Evolutionary conservation across 2,888 invertebrate genomes (phyloP), one percentile per base, ranked within the genome.

Genomic region (Cantharis lateralis): DNA sequence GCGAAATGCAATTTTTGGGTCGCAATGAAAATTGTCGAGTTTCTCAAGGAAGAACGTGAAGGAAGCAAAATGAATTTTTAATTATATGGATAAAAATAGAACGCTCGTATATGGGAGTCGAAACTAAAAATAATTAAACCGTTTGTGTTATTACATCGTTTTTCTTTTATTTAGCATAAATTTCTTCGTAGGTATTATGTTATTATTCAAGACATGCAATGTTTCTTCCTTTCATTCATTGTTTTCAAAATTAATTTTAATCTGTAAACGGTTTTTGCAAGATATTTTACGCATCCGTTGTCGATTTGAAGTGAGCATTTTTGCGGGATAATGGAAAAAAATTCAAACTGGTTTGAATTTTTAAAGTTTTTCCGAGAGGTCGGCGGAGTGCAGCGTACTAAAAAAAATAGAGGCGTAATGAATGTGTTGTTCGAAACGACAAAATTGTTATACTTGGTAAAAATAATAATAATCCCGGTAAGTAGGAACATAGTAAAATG

Each of bases 211-310:
- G 85, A 85, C 86, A 85, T 82, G 85, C 82, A 81, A 84, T 85
- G 84, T 84, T 84, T 83, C 86, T 86, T 87, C 87, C 87, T 86
- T 82, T 84, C 86, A 86, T 87, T 86, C 86, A 86, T 83, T 82
- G 82, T 83, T 84, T 84, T 84, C 84, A 84, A 84, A 85, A 84
- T 83, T 80, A 82, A 84, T 83, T 84, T 83, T 83, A 84, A 82
- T 79, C 82, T 83, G 80, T 80, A 80, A 80, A 81, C 79, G 82
- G 84, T 83, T 84, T 84, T 84, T 82, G 82, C 83, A 82, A 24
- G 70, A 72, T 28, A 73, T 71, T 76, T 76, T 76, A 66, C 68
- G 73, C 73, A 76, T 73, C 73, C 76, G 72, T 73, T 76, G 70
- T 76, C 73, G 70, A 69, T 68, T 32, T 71, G 63, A 72, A 68